phyloP scores from a whole-genome alignment of 2,113 vertebrate genomes.

The Accipiter virgatus region DNA sequence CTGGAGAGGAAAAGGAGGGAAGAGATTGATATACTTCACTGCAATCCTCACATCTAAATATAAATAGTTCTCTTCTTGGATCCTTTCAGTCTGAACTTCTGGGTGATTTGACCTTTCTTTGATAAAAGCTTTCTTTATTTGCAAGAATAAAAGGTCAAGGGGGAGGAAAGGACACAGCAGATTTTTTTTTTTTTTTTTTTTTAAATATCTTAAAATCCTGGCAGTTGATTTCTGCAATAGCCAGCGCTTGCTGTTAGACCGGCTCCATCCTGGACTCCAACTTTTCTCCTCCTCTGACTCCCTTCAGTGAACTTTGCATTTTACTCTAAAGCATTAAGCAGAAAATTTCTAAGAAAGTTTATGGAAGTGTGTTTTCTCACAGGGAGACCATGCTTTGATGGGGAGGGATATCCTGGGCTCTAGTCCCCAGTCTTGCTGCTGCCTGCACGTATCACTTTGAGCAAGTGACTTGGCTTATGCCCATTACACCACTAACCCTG shows the following conservation, averaged over 20 bases:
- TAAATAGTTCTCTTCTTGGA: neutral
- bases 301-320: neutral
- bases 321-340: neutral
- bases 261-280: neutral
- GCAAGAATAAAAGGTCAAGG: neutral
- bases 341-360: neutral
- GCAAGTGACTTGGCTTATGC: neutral
- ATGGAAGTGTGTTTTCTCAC: neutral
- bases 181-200: neutral
- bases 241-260: accelerated
- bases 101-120: constrained; percentile 40
- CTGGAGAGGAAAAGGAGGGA: neutral
- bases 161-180: neutral
- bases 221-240: neutral
- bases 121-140: constrained; percentile 45
- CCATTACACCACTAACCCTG: neutral
- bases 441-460: accelerated
- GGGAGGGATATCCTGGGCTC: neutral
- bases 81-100: neutral
- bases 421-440: neutral
- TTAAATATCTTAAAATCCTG: neutral
- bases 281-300: neutral
- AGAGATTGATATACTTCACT: neutral
- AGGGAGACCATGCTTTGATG: neutral
- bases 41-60: neutral